These are phyloP conservation scores for Amphimedon queenslandica DNA, from an alignment of 37 sponge, comb jelly and placozoan species.

Conservation along the genomic window DNA sequence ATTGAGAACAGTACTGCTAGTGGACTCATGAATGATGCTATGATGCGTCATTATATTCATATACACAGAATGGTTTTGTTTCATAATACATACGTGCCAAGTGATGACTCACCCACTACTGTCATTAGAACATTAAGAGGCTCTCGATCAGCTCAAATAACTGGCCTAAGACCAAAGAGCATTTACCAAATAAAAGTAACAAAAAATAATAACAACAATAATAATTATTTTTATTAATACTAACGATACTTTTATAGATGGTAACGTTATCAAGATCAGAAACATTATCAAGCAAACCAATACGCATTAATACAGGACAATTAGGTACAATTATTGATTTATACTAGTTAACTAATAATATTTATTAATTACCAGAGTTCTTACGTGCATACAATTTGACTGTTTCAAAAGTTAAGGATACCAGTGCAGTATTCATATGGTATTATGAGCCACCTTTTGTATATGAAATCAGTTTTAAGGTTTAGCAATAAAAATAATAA, in stretches of 20 bases:
- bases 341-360: background rate
- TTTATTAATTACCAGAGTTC: slow-evolving; percentile 17
- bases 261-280: slow-evolving; percentile 20
- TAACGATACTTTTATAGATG: slow-evolving; percentile 38
- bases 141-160: no score
- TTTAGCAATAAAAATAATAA: no score
- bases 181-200: slow-evolving; percentile 45
- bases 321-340: slow-evolving; percentile 13
- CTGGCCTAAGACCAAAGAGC: slow-evolving; percentile 40
- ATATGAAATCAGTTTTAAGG: no score
- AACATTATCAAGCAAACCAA: slow-evolving; percentile 20
- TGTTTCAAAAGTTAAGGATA: slow-evolving; percentile 15
- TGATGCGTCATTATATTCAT: no score
- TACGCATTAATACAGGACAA: slow-evolving; percentile 20
- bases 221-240: no score
- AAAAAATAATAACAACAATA: no score
- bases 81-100: no score
- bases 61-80: no score
- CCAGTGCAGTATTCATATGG: slow-evolving; percentile 41
- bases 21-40: no score
- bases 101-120: no score
- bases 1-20: no score
- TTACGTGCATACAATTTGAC: slow-evolving; percentile 20
- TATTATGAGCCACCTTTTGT: slow-evolving; percentile 21
- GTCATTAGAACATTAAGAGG: no score